phyloP scores from a whole-genome alignment of 2,797 vertebrate species.

The Chiroxiphia lanceolata region DNA sequence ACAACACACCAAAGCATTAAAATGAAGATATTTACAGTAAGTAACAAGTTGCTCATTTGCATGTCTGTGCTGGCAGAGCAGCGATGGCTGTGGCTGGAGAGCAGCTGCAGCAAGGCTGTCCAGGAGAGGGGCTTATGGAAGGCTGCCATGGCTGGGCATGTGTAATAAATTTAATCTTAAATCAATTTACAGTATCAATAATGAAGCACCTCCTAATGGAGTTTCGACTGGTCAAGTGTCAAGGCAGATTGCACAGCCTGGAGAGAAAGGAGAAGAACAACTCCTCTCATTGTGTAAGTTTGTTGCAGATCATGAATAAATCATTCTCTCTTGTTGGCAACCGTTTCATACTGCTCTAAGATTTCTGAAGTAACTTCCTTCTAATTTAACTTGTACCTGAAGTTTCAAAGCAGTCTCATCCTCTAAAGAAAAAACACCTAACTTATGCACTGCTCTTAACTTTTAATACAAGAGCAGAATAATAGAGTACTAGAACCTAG shows the following conservation, averaged over 20 bases:
- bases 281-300: slow-evolving; percentile 29
- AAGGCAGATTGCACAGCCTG: not conserved
- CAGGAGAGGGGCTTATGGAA: not conserved
- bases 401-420: slow-evolving; percentile 45
- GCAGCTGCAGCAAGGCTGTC: not conserved
- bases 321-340: slow-evolving; percentile 30
- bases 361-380: slow-evolving; percentile 45
- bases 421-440: slow-evolving; percentile 23
- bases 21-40: not conserved
- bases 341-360: slow-evolving; percentile 13
- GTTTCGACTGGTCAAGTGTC: slow-evolving; percentile 46
- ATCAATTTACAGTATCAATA: slow-evolving; percentile 74
- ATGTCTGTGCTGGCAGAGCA: accelerated
- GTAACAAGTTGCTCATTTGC: not conserved
- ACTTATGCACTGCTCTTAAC: slow-evolving; percentile 37
- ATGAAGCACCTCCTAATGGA: slow-evolving; percentile 67
- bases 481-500: accelerated
- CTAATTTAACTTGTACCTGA: slow-evolving; percentile 55
- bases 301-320: slow-evolving; percentile 63
- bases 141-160: not conserved
- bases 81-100: not conserved
- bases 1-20: accelerated
- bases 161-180: slow-evolving; percentile 64
- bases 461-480: not conserved
- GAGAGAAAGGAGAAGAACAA: slow-evolving; percentile 43